Evolutionary conservation across 2,113 vertebrate genomes (phyloP).

Genomic region (Ardeotis arabs): DNA sequence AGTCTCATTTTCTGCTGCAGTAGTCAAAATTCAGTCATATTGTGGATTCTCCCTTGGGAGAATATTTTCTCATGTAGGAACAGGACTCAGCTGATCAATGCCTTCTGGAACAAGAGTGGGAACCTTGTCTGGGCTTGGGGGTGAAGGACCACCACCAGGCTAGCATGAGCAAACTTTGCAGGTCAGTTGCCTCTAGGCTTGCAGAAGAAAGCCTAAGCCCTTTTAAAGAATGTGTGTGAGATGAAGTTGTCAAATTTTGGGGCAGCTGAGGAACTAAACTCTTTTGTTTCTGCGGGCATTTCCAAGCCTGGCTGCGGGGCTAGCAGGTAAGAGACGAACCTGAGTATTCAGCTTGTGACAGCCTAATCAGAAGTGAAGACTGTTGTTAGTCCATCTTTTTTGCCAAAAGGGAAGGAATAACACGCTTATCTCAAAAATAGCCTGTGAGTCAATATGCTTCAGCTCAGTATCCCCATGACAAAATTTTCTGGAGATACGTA

Average conservation of each 20-base stretch:
- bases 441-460: background rate
- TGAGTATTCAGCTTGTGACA: background rate
- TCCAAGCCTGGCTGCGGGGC: background rate
- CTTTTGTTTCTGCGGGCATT: background rate
- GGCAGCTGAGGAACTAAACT: background rate
- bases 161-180: background rate
- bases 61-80: background rate
- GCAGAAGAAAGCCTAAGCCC: background rate
- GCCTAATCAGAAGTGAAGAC: background rate
- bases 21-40: background rate
- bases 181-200: background rate
- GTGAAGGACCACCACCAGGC: background rate
- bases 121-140: background rate
- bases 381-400: background rate
- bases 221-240: background rate
- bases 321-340: background rate
- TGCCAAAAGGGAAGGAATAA: background rate
- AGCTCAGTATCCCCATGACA: background rate
- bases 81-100: background rate
- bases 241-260: rapidly evolving
- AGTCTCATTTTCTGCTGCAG: background rate
- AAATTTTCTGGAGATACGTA: background rate
- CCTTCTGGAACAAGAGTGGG: background rate
- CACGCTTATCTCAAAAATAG: background rate
- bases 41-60: background rate